These are phyloP conservation scores for Cinclus cinclus DNA, from an alignment of 2,113 vertebrate genomes.

Conservation along the genomic window DNA sequence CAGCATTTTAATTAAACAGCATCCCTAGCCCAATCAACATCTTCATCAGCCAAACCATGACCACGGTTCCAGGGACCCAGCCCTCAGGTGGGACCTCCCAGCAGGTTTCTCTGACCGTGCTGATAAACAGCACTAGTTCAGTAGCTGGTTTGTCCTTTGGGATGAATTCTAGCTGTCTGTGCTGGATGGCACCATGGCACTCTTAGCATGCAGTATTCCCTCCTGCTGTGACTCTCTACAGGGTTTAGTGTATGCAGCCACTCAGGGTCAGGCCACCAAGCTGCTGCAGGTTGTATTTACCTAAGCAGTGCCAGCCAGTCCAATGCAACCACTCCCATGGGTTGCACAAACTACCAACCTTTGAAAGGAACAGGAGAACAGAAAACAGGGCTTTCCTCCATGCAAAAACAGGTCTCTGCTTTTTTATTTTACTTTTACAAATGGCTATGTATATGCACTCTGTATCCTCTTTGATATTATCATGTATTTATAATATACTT, in stretches of 20 bases:
- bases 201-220: not conserved
- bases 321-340: not conserved
- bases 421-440: not conserved
- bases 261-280: not conserved
- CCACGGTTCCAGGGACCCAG: not conserved
- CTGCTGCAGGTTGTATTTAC: not conserved
- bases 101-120: not conserved
- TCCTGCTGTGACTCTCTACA: not conserved
- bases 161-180: not conserved
- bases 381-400: not conserved
- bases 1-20: not conserved
- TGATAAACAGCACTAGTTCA: not conserved
- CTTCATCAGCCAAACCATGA: not conserved
- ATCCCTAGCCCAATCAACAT: not conserved
- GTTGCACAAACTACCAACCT: not conserved
- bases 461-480: not conserved
- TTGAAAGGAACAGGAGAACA: not conserved
- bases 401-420: not conserved
- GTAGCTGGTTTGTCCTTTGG: not conserved
- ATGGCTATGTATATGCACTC: not conserved
- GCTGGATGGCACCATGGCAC: not conserved
- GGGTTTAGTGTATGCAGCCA: not conserved
- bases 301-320: not conserved
- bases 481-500: not conserved
- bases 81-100: not conserved